These are phyloP conservation scores for Macrosoma leucophasiata DNA, from an alignment of 2,888 invertebrate genomes.

Conservation along the genomic window DNA sequence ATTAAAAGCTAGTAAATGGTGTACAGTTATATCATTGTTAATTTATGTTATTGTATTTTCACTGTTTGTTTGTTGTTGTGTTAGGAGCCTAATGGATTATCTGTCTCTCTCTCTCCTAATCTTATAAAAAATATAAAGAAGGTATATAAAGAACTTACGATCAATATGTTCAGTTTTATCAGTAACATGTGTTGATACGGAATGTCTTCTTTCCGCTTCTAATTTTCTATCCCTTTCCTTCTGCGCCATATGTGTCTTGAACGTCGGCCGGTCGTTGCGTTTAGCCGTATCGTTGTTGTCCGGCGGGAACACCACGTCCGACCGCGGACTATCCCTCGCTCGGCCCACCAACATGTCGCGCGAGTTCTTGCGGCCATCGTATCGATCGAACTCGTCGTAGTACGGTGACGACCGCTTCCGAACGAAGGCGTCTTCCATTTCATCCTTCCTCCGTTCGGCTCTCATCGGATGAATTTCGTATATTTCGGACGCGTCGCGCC, in stretches of 20 bases:
- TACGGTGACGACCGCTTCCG: conserved; percentile 55
- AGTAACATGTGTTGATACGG: conserved; percentile 84
- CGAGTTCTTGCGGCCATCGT: conserved; percentile 67
- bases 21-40: too few relatives aligned
- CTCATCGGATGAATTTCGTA: conserved; percentile 62
- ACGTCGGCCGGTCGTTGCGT: conserved; percentile 77
- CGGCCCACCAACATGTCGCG: conserved; percentile 68
- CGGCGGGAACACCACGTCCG: conserved; percentile 51
- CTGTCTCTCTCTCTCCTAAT: too few relatives aligned
- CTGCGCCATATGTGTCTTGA: conserved; percentile 83
- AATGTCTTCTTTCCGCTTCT: conserved; percentile 84
- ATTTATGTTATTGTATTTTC: too few relatives aligned
- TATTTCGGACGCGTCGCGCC: conserved; percentile 64
- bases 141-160: conserved; percentile 43
- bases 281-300: conserved; percentile 50
- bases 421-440: conserved; percentile 49
- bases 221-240: conserved; percentile 77
- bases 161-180: conserved; percentile 78
- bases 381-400: conserved; percentile 64
- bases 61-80: too few relatives aligned
- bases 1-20: too few relatives aligned
- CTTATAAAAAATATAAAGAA: conserved; percentile 1
- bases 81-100: too few relatives aligned
- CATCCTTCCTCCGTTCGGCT: conserved; percentile 52
- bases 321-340: conserved; percentile 61